Conservation (phyloP, 2,888 invertebrate species). For the Syrphus vitripennis region DNA sequence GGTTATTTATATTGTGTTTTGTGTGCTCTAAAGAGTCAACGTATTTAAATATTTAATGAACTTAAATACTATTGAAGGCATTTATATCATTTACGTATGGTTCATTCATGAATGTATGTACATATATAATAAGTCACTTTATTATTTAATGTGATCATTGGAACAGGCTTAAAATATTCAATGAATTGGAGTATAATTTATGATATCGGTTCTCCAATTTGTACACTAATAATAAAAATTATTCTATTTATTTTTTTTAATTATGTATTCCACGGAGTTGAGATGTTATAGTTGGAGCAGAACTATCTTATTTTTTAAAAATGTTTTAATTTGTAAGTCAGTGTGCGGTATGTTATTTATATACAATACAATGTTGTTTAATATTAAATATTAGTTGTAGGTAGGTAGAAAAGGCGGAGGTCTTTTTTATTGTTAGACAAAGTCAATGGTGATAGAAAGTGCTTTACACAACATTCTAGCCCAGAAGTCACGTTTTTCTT, state of each 20-base stretch:
- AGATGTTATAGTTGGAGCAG: background rate
- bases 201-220: constrained; percentile 52
- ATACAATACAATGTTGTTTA: too few relatives aligned
- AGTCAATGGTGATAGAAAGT: too few relatives aligned
- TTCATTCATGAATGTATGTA: constrained; percentile 61
- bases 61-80: constrained; percentile 62
- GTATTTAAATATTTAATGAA: constrained; percentile 71
- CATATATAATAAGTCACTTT: constrained; percentile 39
- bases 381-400: too few relatives aligned
- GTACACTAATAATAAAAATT: constrained; percentile 55
- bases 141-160: constrained; percentile 56
- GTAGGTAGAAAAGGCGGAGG: too few relatives aligned
- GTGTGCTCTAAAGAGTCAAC: constrained; percentile 38
- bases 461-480: too few relatives aligned
- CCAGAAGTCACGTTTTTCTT: too few relatives aligned
- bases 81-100: constrained; percentile 55
- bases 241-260: background rate
- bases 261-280: background rate
- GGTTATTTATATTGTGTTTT: constrained; percentile 60
- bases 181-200: constrained; percentile 43
- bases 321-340: too few relatives aligned
- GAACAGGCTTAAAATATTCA: constrained; percentile 53
- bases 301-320: too few relatives aligned
- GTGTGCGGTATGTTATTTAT: too few relatives aligned
- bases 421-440: too few relatives aligned